Conservation (phyloP, 2,797 vertebrate genomes). For the Clarias platycephalus region DNA sequence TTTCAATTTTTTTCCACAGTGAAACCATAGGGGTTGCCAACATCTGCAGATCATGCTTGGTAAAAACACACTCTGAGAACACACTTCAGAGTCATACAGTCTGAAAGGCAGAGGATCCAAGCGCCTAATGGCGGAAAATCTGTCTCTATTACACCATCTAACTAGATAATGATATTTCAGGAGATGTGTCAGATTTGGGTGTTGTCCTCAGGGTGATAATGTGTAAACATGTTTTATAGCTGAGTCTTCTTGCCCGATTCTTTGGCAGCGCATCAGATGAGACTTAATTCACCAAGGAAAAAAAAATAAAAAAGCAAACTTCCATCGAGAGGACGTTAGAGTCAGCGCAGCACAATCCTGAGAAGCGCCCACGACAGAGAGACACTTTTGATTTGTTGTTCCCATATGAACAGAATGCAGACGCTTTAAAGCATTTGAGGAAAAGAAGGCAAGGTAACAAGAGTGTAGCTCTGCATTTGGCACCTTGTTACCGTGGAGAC, state of each 20-base stretch:
- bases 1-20: neutral
- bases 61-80: neutral
- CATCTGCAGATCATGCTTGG: neutral
- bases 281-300: constrained; percentile 58
- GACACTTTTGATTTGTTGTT: constrained; percentile 62
- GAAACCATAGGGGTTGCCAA: neutral
- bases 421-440: constrained; percentile 56
- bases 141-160: constrained; percentile 26
- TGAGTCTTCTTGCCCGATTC: constrained; percentile 69
- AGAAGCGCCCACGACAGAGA: constrained; percentile 68
- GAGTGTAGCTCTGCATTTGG: constrained; percentile 34
- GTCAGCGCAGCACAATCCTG: constrained; percentile 63
- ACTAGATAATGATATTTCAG: constrained; percentile 43
- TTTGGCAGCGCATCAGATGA: constrained; percentile 66
- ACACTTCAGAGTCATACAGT: neutral
- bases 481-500: constrained; percentile 57
- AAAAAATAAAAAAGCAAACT: constrained; percentile 56
- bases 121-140: neutral
- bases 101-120: neutral
- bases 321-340: constrained; percentile 64
- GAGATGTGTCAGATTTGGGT: constrained; percentile 54
- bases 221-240: constrained; percentile 72
- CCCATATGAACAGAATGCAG: constrained; percentile 66
- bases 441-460: constrained; percentile 38
- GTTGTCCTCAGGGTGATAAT: constrained; percentile 60